Evolutionary conservation across 2,797 vertebrate species (phyloP).

Genomic region (Astyanax mexicanus): DNA sequence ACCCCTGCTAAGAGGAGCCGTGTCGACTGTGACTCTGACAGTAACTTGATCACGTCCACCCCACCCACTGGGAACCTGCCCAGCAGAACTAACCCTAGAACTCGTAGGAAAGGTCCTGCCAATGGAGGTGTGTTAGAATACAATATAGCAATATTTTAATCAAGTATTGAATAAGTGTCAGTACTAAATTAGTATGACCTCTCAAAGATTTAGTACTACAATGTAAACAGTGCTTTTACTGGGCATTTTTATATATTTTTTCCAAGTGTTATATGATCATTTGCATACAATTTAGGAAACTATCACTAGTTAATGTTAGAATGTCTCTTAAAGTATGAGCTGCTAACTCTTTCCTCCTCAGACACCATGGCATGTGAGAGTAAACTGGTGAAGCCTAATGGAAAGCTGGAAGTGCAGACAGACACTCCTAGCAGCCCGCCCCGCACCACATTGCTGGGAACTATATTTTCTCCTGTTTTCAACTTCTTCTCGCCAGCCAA

Average conservation of each 20-base stretch:
- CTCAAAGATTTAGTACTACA: too few relatives aligned
- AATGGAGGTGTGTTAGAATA: conserved; percentile 85
- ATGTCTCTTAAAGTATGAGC: too few relatives aligned
- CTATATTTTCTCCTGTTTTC: conserved; percentile 91
- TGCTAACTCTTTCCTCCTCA: conserved; percentile 43
- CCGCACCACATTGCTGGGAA: conserved; percentile 87
- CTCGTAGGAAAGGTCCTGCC: conserved; percentile 90
- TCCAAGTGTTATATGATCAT: too few relatives aligned
- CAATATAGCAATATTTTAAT: too few relatives aligned
- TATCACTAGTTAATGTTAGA: too few relatives aligned
- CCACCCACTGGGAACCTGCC: conserved; percentile 89
- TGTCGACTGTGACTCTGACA: conserved; percentile 89
- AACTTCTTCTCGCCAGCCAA: conserved; percentile 93
- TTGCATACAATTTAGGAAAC: too few relatives aligned
- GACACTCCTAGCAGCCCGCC: conserved; percentile 80
- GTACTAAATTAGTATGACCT: too few relatives aligned
- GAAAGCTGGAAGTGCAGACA: conserved; percentile 84
- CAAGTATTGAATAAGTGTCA: too few relatives aligned
- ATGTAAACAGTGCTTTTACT: too few relatives aligned
- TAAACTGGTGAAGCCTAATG: conserved; percentile 88
- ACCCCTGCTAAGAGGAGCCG: conserved; percentile 94
- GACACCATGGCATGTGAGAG: conserved; percentile 90
- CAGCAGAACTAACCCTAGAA: conserved; percentile 87
- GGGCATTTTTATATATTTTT: too few relatives aligned
- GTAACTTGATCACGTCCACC: conserved; percentile 92